Percentiles rank a stretch among this genome's conserved stretches.
Evolutionary conservation across 2,888 invertebrate genomes (phyloP).

Genomic region (Colostygia pectinataria): DNA sequence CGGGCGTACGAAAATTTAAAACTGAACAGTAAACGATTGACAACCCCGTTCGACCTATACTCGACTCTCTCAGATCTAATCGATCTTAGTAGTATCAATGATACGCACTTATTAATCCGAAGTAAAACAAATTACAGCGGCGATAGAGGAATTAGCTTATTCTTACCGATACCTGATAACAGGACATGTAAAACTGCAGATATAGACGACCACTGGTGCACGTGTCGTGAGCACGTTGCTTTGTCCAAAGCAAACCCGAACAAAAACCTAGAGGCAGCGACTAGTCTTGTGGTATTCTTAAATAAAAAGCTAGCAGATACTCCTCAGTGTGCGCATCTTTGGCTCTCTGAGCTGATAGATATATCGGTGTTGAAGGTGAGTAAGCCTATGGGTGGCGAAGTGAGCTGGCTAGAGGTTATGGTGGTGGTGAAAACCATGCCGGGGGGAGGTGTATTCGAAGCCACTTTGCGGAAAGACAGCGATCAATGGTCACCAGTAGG

Average conservation of each 20-base stretch:
- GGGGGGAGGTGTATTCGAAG: constrained; percentile 90
- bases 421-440: constrained; percentile 85
- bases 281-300: constrained; percentile 84
- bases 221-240: constrained; percentile 87
- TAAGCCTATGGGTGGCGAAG: constrained; percentile 54
- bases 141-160: constrained; percentile 88
- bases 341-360: constrained; percentile 84
- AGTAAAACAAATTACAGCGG: constrained; percentile 54
- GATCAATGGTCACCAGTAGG: constrained; percentile 83
- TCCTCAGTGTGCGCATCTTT: constrained; percentile 86
- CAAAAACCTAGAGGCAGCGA: constrained; percentile 83
- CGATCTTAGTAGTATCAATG: constrained; percentile 70
- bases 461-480: constrained; percentile 81
- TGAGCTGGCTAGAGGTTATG: constrained; percentile 83
- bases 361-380: constrained; percentile 84
- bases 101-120: constrained; percentile 61
- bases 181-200: constrained; percentile 90
- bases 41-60: constrained; percentile 92
- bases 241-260: constrained; percentile 77
- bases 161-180: constrained; percentile 86
- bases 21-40: constrained; percentile 86
- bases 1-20: constrained; percentile 85
- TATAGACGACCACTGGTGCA: constrained; percentile 94
- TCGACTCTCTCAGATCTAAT: constrained; percentile 89
- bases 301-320: constrained; percentile 84